Evolutionary conservation across 2,797 vertebrate genomes (phyloP).

Genomic region (Xenopus petersii): DNA sequence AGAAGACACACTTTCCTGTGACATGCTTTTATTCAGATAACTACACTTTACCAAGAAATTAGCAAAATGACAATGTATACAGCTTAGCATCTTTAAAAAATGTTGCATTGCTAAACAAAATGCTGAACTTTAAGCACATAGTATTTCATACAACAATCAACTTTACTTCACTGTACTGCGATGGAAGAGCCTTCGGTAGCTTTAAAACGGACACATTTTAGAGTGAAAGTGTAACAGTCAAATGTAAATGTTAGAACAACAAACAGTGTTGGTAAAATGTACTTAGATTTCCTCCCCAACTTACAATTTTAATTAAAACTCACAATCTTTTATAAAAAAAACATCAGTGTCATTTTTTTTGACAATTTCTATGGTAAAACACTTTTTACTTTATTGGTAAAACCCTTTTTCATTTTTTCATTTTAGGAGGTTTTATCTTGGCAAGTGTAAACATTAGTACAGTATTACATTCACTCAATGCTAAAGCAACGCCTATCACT

Average conservation of each 20-base stretch:
- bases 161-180: slow-evolving; percentile 60
- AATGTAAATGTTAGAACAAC: not conserved
- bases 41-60: slow-evolving; percentile 67
- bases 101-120: slow-evolving; percentile 43
- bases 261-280: slow-evolving; percentile 1
- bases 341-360: too few relatives aligned
- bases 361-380: not conserved
- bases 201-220: slow-evolving; percentile 73
- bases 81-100: slow-evolving; percentile 76
- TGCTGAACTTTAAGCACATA: slow-evolving; percentile 29
- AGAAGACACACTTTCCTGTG: slow-evolving; percentile 53
- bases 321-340: too few relatives aligned
- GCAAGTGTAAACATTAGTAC: not conserved
- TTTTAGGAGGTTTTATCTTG: not conserved
- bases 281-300: too few relatives aligned
- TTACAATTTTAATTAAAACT: too few relatives aligned
- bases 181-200: slow-evolving; percentile 68
- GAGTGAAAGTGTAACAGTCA: slow-evolving; percentile 67
- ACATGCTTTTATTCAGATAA: slow-evolving; percentile 76
- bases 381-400: not conserved
- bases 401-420: slow-evolving; percentile 8
- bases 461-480: slow-evolving; percentile 13
- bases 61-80: slow-evolving; percentile 75
- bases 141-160: slow-evolving; percentile 16
- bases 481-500: not conserved